Base-by-base conservation (phyloP, 1,140 invertebrate species). In the Xylocopa sonorina region DNA sequence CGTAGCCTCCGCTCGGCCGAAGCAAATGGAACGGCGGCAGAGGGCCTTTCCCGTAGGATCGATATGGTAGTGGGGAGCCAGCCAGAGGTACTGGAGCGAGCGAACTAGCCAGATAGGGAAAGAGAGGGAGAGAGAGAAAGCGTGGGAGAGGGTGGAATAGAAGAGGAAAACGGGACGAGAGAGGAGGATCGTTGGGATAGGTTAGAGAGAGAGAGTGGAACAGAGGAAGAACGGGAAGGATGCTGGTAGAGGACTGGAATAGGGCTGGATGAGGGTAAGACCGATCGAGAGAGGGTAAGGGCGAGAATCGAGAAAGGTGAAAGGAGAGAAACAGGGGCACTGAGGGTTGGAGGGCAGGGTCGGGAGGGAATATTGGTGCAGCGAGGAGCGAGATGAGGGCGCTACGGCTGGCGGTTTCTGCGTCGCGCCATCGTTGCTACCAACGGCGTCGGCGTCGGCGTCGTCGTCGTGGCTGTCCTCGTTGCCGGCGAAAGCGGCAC, bases 381-480 rank as follows among this genome's bases (percentile, higher is more conserved):
- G 78, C 29, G 67, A 60, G 55, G 83, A 64, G 64, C 82, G 78
- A 83, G 79, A 87, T 81, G 88, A 84, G 77, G 85, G 86, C 86
- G 85, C 84, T 80, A 69, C 79, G 62, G 51, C 78, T 63, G 78
- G 77, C 77, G 84, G 82, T 76, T 84, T 82, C 85, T 78, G 84
- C 80, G 87, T 81, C 83, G 88, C 85, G 79, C 75, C 79, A 85
- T 87, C 87, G 88, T 87, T 89, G 86, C 88, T 84, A 82, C 77
- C 68, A 87, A 75, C 89, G 84, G 88, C 86, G 75, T 86, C 88
- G 83, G 88, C 78, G 78, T 74, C 58, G 57, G 68, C 75, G 71
- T 72, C 76, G 68, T 34, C 76, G 84, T 58, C 58, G 84, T 68
- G 41, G 64, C 60, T 76, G 80, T 82, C 72, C 74, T 73, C 84